Evolutionary conservation across 2,888 invertebrate genomes (phyloP).

Genomic region (Oscheius sp.): DNA sequence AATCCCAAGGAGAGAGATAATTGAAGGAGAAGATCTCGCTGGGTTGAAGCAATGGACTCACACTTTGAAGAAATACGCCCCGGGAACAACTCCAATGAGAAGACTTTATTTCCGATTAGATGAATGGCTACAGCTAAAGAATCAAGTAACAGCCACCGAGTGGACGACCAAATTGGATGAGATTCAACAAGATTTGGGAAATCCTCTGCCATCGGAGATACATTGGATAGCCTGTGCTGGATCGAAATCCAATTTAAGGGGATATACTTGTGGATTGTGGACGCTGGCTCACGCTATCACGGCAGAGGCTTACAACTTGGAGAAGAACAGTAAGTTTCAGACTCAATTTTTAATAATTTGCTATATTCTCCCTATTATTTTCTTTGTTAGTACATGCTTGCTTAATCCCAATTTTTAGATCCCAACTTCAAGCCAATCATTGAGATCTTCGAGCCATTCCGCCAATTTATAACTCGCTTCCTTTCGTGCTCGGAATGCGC

Average conservation of each 20-base stretch:
- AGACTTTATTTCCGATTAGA: slow-evolving; percentile 77
- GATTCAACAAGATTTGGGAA: slow-evolving; percentile 66
- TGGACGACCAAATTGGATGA: slow-evolving; percentile 70
- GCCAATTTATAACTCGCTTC: slow-evolving; percentile 87
- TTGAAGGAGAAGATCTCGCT: slow-evolving; percentile 79
- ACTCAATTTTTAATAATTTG: neutral
- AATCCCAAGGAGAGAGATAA: slow-evolving; percentile 79
- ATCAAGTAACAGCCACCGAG: slow-evolving; percentile 70
- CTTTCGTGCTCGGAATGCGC: slow-evolving; percentile 92
- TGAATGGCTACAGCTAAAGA: slow-evolving; percentile 73
- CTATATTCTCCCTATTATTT: neutral
- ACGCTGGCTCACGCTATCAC: slow-evolving; percentile 89
- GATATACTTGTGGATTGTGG: slow-evolving; percentile 95
- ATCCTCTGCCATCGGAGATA: slow-evolving; percentile 62
- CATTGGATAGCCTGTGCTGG: slow-evolving; percentile 84
- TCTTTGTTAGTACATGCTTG: neutral
- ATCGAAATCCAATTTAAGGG: slow-evolving; percentile 78
- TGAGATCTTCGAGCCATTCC: slow-evolving; percentile 83
- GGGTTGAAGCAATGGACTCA: slow-evolving; percentile 82
- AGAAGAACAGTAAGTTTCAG: slow-evolving; percentile 66
- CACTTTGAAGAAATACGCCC: slow-evolving; percentile 82
- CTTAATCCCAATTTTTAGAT: too few species aligned
- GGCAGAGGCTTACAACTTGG: slow-evolving; percentile 77
- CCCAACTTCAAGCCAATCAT: slow-evolving; percentile 73
- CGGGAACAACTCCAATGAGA: slow-evolving; percentile 79